A percentile compares a stretch with the other conserved stretches of the same genome.
Evolutionary conservation across 2,113 vertebrate genomes (phyloP).

Genomic region (Platanista minor): DNA sequence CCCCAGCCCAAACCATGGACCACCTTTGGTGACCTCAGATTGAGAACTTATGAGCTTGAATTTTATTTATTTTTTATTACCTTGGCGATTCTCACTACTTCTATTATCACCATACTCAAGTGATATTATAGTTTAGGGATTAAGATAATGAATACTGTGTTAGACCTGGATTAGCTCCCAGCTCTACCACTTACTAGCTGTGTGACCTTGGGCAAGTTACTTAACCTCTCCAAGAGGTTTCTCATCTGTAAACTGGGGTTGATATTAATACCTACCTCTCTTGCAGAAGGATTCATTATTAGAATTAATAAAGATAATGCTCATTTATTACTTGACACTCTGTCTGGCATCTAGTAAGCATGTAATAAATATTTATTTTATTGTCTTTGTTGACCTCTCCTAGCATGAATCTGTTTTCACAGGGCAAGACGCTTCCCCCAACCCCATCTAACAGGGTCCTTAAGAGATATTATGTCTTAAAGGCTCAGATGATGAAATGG

Average conservation of each 20-base stretch:
- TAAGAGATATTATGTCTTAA: background rate
- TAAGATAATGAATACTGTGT: background rate
- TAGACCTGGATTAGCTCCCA: background rate
- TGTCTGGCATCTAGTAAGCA: background rate
- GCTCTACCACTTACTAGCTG: background rate
- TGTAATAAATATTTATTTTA: background rate
- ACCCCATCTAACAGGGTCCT: background rate
- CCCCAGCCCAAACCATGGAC: background rate
- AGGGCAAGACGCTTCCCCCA: background rate
- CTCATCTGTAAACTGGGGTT: background rate
- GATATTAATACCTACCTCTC: background rate
- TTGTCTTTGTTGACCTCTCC: background rate
- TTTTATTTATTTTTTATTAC: background rate
- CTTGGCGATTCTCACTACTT: background rate
- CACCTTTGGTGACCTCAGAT: background rate
- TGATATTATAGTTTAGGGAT: background rate
- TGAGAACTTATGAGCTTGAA: background rate
- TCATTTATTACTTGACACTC: background rate
- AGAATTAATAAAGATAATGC: background rate
- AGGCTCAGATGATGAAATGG: background rate
- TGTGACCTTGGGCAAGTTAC: background rate
- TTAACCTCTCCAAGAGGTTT: background rate
- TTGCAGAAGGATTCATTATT: background rate
- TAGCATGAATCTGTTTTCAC: background rate
- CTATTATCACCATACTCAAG: background rate